Conservation (phyloP, 2,113 vertebrate genomes). For the Heliornis fulica region DNA sequence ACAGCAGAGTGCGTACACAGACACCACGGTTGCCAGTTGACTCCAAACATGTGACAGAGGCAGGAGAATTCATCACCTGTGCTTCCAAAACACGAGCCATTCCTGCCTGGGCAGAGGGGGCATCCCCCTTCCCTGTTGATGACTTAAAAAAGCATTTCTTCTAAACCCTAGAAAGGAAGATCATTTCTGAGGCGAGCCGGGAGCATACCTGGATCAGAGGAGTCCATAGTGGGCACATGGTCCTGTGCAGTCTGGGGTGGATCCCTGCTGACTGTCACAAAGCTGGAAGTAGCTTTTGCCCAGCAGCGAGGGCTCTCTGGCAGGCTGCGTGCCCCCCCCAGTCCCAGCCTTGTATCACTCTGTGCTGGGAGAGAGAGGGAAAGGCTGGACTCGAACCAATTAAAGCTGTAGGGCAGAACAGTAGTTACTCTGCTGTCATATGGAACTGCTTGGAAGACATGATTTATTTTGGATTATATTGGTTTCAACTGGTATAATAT, state of each 20-base stretch:
- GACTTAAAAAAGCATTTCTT: background rate
- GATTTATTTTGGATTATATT: constrained; percentile 49
- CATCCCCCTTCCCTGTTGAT: background rate
- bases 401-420: background rate
- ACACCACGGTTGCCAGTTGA: constrained; percentile 16
- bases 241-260: background rate
- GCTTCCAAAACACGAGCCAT: background rate
- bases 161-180: background rate
- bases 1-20: constrained; percentile 30
- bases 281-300: background rate
- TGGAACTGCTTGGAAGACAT: constrained; percentile 32
- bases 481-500: constrained; percentile 5
- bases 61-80: constrained; percentile 19
- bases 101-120: background rate
- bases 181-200: background rate
- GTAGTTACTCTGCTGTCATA: constrained; percentile 8
- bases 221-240: accelerated
- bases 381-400: background rate
- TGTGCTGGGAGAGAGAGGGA: background rate
- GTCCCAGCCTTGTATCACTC: background rate
- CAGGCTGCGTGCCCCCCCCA: background rate
- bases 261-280: background rate
- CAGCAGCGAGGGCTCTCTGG: background rate
- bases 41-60: background rate
- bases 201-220: background rate